These are phyloP conservation scores for Rhinella marina DNA, from an alignment of 2,797 vertebrate genomes.

Conservation along the genomic window DNA sequence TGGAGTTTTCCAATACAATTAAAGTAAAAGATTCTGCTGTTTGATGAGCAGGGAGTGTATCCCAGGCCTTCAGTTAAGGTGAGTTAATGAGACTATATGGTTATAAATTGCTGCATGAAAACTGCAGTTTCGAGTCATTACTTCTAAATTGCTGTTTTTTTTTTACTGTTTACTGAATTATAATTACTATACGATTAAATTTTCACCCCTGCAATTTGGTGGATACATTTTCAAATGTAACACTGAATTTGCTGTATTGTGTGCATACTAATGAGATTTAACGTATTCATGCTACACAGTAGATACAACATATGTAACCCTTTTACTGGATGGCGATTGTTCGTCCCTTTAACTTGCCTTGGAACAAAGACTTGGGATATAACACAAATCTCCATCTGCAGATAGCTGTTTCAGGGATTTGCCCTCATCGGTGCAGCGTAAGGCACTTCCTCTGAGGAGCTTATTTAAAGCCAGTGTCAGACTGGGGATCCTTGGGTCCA, in stretches of 20 bases:
- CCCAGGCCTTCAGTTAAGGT: neutral
- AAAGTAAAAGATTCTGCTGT: constrained; percentile 3
- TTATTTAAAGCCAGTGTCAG: no score
- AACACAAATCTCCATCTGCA: no score
- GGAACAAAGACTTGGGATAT: no score
- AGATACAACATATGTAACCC: constrained; percentile 35
- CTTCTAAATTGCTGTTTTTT: constrained; percentile 32
- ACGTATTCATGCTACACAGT: neutral
- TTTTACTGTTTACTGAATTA: constrained; percentile 64
- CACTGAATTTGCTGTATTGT: constrained; percentile 61
- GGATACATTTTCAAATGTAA: constrained; percentile 66
- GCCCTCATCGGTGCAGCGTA: no score
- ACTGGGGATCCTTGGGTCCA: no score
- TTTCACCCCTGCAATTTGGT: constrained; percentile 64
- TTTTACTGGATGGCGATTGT: no score
- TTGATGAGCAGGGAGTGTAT: neutral
- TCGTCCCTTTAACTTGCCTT: no score
- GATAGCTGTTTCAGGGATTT: no score
- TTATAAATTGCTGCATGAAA: constrained; percentile 31
- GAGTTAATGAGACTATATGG: constrained; percentile 47
- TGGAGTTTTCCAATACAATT: neutral
- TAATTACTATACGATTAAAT: constrained; percentile 66
- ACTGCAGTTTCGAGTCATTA: constrained; percentile 41
- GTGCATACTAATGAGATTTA: constrained; percentile 60
- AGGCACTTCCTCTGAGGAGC: no score